Evolutionary conservation across 2,888 invertebrate species (phyloP), one percentile per base, ranked within the genome.

Genomic region (Tipula helvola): DNA sequence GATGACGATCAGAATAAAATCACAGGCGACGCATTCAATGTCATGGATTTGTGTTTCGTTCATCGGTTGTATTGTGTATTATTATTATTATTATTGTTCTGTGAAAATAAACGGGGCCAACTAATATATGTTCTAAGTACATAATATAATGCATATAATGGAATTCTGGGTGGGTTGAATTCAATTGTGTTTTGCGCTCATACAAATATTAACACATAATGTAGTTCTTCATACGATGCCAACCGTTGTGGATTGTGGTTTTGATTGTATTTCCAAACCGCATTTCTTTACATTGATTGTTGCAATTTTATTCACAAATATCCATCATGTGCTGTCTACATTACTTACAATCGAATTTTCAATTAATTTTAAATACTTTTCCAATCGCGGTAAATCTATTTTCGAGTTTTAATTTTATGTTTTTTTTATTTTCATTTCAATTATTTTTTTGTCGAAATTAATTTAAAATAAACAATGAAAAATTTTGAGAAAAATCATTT

Each of bases 401-500:
- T 71, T 71, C 28, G 28, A 71, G 71, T 71, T 71, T n/a, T n/a
- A n/a, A n/a, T n/a, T n/a, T n/a, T n/a, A n/a, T n/a, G n/a, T n/a
- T n/a, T n/a, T n/a, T n/a, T n/a, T n/a, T n/a, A n/a, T n/a, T n/a
- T 71, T 71, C 10, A 71, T 28, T 71, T 71, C 71, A 71, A 71
- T 71, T 71, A 28, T 71, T 71, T 71, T 71, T 71, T 71, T 18
- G 71, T 71, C 71, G 71, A 71, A 71, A 71, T 28, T 71, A 71
- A 71, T 71, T 71, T 71, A 71, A 71, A 71, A 71, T 71, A 71
- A 71, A 71, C 71, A 71, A 71, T 71, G 71, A 71, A 71, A 71
- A 71, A 28, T 71, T 71, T 71, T 71, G 71, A 71, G 28, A 71
- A 71, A 57, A 71, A 71, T 71, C 71, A 71, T 71, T 71, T 71